These are phyloP conservation scores for Ephestia elutella DNA, from an alignment of 1,140 invertebrate species.

Conservation along the genomic window DNA sequence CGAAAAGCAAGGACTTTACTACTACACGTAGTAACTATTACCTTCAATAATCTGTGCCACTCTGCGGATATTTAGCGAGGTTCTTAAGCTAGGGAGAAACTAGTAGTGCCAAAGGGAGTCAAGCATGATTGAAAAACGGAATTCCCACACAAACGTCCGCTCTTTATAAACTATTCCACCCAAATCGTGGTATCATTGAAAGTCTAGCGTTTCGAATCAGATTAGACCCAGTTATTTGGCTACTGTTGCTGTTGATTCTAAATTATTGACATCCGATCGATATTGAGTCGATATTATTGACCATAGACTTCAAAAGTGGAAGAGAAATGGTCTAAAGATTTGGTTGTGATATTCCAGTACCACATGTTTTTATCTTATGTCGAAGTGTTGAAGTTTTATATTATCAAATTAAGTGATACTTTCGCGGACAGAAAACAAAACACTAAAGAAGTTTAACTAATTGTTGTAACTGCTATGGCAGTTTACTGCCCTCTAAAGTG, in stretches of 20 bases:
- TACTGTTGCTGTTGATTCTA: slow-evolving; percentile 63
- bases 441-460: no score
- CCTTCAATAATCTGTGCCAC: no score
- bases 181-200: slow-evolving; percentile 54
- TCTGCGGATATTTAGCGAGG: no score
- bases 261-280: slow-evolving; percentile 44
- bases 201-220: slow-evolving; percentile 53
- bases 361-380: not conserved
- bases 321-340: not conserved
- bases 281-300: not conserved
- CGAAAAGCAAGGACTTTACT: no score
- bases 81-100: no score
- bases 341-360: not conserved
- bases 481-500: no score
- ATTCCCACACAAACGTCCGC: slow-evolving; percentile 45
- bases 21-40: no score
- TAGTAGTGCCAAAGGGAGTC: not conserved
- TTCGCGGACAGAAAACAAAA: no score
- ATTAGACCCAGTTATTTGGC: slow-evolving; percentile 57
- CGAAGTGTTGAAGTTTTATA: not conserved
- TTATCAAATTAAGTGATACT: not conserved
- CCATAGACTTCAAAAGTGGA: not conserved
- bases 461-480: no score
- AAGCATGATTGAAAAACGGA: slow-evolving; percentile 41
- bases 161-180: slow-evolving; percentile 43